phyloP scores from a whole-genome alignment of 2,113 vertebrate genomes.

The Pelecanus crispus region DNA sequence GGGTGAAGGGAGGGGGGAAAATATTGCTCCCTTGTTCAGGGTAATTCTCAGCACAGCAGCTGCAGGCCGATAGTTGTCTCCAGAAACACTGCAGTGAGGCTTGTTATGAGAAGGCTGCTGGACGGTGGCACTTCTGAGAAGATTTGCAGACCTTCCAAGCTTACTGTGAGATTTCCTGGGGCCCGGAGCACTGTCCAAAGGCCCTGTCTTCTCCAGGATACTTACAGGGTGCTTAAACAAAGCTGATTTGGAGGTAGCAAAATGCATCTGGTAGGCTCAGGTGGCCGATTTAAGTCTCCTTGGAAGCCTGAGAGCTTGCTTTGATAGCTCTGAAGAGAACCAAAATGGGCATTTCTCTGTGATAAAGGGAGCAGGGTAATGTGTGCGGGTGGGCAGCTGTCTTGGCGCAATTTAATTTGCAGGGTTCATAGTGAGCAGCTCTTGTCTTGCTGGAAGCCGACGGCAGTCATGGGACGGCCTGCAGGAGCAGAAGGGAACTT shows the following conservation, averaged over 20 bases:
- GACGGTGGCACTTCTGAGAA: background rate
- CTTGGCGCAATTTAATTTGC: no score
- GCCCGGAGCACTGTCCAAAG: background rate
- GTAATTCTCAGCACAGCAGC: background rate
- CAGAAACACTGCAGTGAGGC: background rate
- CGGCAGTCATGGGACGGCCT: accelerated
- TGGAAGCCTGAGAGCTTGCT: background rate
- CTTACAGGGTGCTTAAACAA: background rate
- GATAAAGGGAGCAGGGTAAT: background rate
- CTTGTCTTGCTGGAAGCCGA: background rate
- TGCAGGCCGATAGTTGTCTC: background rate
- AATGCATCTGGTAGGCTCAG: background rate
- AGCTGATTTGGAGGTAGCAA: background rate
- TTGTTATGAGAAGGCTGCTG: background rate
- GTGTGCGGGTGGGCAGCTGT: background rate
- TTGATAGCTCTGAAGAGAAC: background rate
- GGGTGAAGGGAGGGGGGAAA: background rate
- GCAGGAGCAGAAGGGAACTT: background rate
- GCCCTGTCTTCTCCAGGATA: background rate
- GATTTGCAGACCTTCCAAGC: background rate
- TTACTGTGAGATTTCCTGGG: background rate
- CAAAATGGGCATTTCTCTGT: no score
- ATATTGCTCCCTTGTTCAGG: background rate
- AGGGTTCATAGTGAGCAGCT: background rate
- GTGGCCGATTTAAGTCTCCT: background rate